Conservation (phyloP, 2,888 invertebrate species). For the Rhorus exstirpatorius region DNA sequence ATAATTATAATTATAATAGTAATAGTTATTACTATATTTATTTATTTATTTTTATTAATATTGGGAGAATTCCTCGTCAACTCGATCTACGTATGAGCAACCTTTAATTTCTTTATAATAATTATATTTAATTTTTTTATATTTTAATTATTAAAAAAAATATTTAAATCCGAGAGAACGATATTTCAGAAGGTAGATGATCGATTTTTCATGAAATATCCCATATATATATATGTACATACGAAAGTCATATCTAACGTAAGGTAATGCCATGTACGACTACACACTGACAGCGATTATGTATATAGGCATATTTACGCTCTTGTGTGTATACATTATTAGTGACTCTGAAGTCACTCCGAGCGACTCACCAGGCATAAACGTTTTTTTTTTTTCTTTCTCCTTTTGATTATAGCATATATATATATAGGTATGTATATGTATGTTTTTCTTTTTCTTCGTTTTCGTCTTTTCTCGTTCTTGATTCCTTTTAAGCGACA, state of each 20-base stretch:
- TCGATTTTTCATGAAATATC: background rate
- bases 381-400: conserved; percentile 3
- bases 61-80: no score
- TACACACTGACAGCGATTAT: conserved; percentile 8
- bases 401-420: conserved; percentile 9
- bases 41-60: background rate
- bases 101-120: no score
- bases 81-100: no score
- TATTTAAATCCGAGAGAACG: no score
- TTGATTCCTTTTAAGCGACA: conserved; percentile 19
- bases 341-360: conserved; percentile 23
- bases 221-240: background rate
- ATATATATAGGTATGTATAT: no score
- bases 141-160: no score
- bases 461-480: conserved; percentile 11
- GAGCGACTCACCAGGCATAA: background rate
- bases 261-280: background rate
- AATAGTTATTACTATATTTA: conserved; percentile 10
- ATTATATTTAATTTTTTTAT: no score
- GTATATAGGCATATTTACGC: conserved; percentile 39
- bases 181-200: no score
- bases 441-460: background rate
- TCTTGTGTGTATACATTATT: conserved; percentile 30
- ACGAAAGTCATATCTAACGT: no score
- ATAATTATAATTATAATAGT: background rate